phyloP scores from a whole-genome alignment of 2,888 invertebrate genomes.

The Limnephilus rhombicus region DNA sequence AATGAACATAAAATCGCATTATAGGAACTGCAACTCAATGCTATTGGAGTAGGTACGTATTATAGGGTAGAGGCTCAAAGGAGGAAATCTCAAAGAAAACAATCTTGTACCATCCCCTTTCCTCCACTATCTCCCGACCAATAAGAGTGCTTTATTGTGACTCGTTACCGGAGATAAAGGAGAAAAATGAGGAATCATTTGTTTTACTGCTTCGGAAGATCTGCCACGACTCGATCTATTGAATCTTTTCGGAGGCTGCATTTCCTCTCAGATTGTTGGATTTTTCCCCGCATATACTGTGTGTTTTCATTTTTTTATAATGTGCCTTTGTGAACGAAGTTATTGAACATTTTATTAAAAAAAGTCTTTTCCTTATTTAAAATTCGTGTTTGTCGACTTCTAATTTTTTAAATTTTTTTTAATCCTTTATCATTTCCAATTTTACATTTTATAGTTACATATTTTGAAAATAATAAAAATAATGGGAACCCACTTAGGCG shows the following conservation, averaged over 20 bases:
- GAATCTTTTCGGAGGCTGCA: slow-evolving; percentile 37
- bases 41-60: neutral
- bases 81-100: neutral
- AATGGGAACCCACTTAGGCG: too few species aligned
- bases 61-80: neutral
- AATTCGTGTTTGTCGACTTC: too few species aligned
- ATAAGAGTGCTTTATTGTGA: slow-evolving; percentile 58
- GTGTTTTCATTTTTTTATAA: too few species aligned
- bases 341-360: neutral
- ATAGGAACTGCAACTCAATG: neutral
- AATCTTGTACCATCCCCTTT: neutral
- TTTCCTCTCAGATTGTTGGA: neutral
- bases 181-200: slow-evolving; percentile 65
- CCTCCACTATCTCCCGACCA: neutral
- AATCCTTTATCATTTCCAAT: too few species aligned
- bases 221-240: slow-evolving; percentile 49
- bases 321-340: neutral
- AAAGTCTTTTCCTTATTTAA: neutral
- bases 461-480: too few species aligned
- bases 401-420: too few species aligned
- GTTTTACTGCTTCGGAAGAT: slow-evolving; percentile 61
- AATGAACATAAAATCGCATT: neutral
- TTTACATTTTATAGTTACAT: too few species aligned
- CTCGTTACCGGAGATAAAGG: slow-evolving; percentile 63
- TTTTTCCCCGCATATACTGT: neutral